Evolutionary conservation across 2,888 invertebrate species (phyloP), one percentile per base, ranked within the genome.

Genomic region (Xestia ashworthii): DNA sequence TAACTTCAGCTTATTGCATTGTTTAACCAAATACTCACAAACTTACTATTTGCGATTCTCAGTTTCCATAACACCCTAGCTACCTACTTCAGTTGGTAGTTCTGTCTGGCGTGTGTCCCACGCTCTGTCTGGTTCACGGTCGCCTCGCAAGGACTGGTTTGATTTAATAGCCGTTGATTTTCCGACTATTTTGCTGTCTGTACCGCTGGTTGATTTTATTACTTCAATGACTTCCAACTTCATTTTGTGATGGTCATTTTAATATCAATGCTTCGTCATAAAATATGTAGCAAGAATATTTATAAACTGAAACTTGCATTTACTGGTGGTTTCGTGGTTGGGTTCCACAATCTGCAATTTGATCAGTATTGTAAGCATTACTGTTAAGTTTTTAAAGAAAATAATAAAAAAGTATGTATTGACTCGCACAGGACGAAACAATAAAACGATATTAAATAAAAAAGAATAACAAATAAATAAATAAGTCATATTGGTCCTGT

Each of bases 71-170:
- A 25, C 46, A 46, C 14, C 25, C 62, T 46, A 44, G 22, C 46
- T 38, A 55, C 14, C 25, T 53, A 64, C 12, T 80, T 70, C n/a
- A 70, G 41, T 32, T 11, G 25, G n/a, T 53, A 74, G 74, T 55
- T 73, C 11, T 50, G 78, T 78, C 81, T 81, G 75, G 53, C 48
- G 55, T 78, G 64, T 55, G 48, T 41, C 81, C 55, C 65, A 65
- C 55, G 74, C 81, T 32, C 19, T 41, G 53, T 81, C 25, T 46
- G n/a, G 74, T 74, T 74, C 75, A 78, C 41, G 78, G 81, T 48
- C 78, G n/a, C 32, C 22, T 22, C n/a, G 32, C 48, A 65, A 44
- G 55, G 48, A 58, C 41, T n/a, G 12, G 9, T 19, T 44, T 81
- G 65, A 22, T 67, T 44, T 46, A 41, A 22, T 53, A 32, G 1